phyloP scores from a whole-genome alignment of 1,140 invertebrate genomes.

The Acromyrmex heyeri region DNA sequence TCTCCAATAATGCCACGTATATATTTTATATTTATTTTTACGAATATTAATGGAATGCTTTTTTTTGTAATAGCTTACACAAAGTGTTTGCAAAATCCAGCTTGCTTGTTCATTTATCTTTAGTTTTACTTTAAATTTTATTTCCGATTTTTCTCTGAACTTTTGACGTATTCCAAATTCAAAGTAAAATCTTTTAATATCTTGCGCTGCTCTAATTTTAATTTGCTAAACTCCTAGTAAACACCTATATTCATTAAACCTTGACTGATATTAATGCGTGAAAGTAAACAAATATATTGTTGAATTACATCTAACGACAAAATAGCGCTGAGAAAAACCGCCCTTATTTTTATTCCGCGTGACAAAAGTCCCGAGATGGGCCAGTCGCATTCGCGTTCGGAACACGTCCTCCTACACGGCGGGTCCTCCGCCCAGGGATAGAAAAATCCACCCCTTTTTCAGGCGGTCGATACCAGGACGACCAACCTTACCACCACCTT shows the following conservation, averaged over 20 bases:
- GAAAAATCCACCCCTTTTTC: conserved; percentile 85
- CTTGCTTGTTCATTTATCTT: not conserved
- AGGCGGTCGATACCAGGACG: conserved; percentile 84
- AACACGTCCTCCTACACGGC: conserved; percentile 75
- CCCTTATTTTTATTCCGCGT: conserved; percentile 43
- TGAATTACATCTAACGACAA: not conserved
- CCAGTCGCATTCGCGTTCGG: conserved; percentile 73
- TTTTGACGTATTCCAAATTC: not conserved
- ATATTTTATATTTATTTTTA: conserved; percentile 9
- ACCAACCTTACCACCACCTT: conserved; percentile 76
- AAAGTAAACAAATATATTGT: conserved; percentile 7
- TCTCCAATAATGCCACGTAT: not conserved
- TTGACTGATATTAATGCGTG: not conserved
- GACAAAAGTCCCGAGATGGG: conserved; percentile 67
- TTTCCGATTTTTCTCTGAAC: not conserved
- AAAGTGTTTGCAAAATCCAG: not conserved
- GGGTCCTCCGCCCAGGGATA: conserved; percentile 77
- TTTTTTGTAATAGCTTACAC: not conserved
- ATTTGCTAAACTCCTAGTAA: not conserved
- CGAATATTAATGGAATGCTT: not conserved
- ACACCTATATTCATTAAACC: not conserved
- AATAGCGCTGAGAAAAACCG: conserved; percentile 8
- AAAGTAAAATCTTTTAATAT: not conserved
- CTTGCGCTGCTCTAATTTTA: not conserved
- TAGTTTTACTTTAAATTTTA: not conserved